Conservation (phyloP, 2,113 vertebrate species). For the Cairina moschata region DNA sequence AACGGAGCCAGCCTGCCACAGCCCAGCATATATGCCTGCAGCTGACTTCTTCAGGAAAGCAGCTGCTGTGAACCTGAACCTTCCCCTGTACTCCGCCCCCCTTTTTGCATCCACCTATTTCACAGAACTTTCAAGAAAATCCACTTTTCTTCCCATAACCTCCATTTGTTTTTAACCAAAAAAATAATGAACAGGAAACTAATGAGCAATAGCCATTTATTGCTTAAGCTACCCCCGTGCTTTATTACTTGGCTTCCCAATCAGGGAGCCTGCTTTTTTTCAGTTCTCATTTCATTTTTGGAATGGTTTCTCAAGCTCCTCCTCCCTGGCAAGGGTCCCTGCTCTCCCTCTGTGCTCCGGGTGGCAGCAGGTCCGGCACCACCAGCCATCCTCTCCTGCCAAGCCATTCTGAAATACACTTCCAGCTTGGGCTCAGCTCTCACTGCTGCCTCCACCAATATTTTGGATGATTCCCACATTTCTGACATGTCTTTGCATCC, state of each 20-base stretch:
- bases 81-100: background rate
- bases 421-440: background rate
- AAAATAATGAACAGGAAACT: background rate
- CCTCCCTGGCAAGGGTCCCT: fast-evolving
- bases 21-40: too few relatives aligned
- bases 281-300: background rate
- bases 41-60: background rate
- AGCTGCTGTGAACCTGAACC: background rate
- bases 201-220: background rate
- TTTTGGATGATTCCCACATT: background rate
- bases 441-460: background rate
- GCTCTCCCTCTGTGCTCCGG: fast-evolving
- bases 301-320: background rate
- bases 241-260: constrained; percentile 18
- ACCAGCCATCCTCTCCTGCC: background rate
- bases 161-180: background rate
- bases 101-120: background rate
- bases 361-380: background rate
- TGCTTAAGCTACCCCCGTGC: background rate
- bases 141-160: background rate
- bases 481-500: fast-evolving
- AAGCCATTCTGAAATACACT: background rate
- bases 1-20: background rate
- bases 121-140: background rate
- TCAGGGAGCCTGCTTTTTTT: background rate